Percentiles rank a stretch among this genome's conserved stretches.
phyloP scores from a whole-genome alignment of 2,797 vertebrate genomes.

The Florisuga fusca region DNA sequence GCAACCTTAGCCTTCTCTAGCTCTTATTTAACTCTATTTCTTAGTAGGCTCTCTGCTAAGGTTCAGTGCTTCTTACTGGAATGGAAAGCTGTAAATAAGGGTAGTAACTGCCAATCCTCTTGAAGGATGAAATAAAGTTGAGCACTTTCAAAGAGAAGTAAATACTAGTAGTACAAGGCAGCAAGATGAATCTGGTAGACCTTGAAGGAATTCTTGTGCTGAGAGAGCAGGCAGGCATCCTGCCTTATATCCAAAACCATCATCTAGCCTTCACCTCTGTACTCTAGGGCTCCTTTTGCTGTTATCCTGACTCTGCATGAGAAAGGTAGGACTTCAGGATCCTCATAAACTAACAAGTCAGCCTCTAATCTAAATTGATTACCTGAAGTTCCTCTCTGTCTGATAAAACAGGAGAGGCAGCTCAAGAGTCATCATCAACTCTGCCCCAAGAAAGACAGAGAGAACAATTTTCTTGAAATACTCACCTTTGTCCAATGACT shows the following conservation, averaged over 20 bases:
- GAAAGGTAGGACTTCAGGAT: background rate
- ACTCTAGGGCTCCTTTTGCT: background rate
- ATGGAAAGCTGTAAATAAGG: background rate
- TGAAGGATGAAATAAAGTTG: background rate
- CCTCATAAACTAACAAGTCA: background rate
- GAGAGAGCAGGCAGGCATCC: background rate
- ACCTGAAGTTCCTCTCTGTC: background rate
- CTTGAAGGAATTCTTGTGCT: background rate
- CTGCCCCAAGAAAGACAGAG: background rate
- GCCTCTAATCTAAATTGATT: background rate
- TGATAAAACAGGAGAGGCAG: background rate
- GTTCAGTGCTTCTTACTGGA: background rate
- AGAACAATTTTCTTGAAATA: background rate
- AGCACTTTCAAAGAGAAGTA: background rate
- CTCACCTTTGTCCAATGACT: background rate
- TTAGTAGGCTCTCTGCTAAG: background rate
- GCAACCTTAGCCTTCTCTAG: background rate
- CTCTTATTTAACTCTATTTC: background rate
- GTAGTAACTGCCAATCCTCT: background rate
- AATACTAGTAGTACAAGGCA: background rate
- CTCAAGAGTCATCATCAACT: background rate
- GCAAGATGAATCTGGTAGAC: background rate
- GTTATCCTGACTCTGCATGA: accelerated
- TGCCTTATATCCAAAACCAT: background rate
- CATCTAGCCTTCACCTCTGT: background rate